phyloP scores from a whole-genome alignment of 1,140 invertebrate species.

The Drosophila neocordata region DNA sequence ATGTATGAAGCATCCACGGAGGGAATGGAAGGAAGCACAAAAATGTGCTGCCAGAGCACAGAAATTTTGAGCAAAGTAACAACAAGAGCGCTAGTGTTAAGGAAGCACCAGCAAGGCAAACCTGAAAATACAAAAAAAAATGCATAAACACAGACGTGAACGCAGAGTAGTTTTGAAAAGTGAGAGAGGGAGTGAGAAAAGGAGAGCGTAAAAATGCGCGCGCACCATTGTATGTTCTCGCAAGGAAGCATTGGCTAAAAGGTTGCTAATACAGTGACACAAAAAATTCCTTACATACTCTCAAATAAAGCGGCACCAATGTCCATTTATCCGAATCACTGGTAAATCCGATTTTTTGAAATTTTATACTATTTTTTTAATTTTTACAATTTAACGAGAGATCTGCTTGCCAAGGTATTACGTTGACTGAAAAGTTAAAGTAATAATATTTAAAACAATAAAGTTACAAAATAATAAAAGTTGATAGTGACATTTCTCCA shows the following conservation, averaged over 20 bases:
- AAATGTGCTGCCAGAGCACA: conserved; percentile 5
- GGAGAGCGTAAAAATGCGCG: conserved; percentile 10
- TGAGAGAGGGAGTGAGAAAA: conserved; percentile 22
- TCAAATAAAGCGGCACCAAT: too few relatives aligned
- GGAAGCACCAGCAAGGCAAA: conserved; percentile 28
- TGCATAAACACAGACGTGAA: conserved; percentile 18
- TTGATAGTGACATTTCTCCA: too few relatives aligned
- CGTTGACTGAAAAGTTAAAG: too few relatives aligned
- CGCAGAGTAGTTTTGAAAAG: neutral
- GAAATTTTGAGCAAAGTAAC: conserved; percentile 7
- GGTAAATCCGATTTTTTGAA: too few relatives aligned
- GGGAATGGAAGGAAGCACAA: neutral
- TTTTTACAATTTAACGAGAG: too few relatives aligned
- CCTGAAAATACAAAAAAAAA: conserved; percentile 59
- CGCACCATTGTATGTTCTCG: conserved; percentile 1
- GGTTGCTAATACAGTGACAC: neutral
- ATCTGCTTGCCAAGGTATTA: too few relatives aligned
- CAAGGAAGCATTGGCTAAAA: neutral
- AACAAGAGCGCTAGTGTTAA: neutral
- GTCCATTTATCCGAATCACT: too few relatives aligned
- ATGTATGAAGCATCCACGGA: neutral
- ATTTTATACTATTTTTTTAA: too few relatives aligned
- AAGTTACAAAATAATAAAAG: too few relatives aligned
- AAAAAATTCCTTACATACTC: neutral
- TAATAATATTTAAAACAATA: too few relatives aligned